These are phyloP conservation scores for Enteromius trimaculatus DNA, from an alignment of 2,797 vertebrate genomes.

Conservation along the genomic window DNA sequence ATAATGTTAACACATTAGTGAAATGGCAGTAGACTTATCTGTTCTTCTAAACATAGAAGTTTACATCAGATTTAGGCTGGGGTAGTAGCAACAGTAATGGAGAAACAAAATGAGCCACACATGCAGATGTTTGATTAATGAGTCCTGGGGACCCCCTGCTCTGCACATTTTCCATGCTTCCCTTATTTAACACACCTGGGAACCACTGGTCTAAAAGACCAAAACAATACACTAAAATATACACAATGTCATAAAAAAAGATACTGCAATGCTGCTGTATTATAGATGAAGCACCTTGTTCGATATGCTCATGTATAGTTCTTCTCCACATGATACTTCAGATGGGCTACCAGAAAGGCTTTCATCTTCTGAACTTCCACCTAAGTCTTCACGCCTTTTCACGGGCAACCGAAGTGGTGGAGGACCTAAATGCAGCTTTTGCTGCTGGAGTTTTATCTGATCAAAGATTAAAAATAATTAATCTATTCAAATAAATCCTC, in stretches of 20 bases:
- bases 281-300: constrained; percentile 75
- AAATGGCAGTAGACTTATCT: constrained; percentile 63
- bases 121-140: constrained; percentile 2
- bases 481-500: neutral
- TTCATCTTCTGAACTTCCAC: constrained; percentile 82
- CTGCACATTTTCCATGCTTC: no score
- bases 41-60: constrained; percentile 61
- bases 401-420: constrained; percentile 76
- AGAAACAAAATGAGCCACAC: neutral
- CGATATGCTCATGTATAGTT: constrained; percentile 56
- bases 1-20: neutral
- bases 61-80: constrained; percentile 16
- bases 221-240: neutral
- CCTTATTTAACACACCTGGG: no score
- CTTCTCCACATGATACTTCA: constrained; percentile 75
- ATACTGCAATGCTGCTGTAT: neutral
- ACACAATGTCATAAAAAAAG: neutral
- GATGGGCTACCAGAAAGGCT: constrained; percentile 79
- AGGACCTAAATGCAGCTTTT: constrained; percentile 87
- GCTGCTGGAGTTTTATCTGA: constrained; percentile 87
- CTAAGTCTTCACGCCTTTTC: constrained; percentile 78
- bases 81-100: neutral
- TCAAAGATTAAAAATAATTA: constrained; percentile 31
- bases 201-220: no score
- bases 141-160: no score